Conservation (phyloP, 2,797 vertebrate genomes). For the Prionace glauca region DNA sequence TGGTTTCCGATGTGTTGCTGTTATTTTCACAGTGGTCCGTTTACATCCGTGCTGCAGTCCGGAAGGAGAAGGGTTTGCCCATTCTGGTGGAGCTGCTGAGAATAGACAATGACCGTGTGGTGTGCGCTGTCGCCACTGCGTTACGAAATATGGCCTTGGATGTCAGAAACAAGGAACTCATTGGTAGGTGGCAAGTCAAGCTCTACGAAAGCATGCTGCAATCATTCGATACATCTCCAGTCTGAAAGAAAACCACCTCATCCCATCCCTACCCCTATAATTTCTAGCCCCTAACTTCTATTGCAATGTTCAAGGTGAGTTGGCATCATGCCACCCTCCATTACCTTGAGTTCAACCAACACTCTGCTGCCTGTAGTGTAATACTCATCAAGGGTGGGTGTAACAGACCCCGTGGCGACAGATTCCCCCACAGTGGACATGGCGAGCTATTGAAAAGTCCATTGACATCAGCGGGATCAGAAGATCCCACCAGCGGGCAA, state of each 20-base stretch:
- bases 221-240: not conserved
- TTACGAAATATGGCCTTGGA: constrained; percentile 98
- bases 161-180: constrained; percentile 95
- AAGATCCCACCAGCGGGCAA: no score
- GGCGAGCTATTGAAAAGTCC: no score
- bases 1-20: not conserved
- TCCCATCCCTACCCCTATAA: not conserved
- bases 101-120: constrained; percentile 96
- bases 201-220: not conserved
- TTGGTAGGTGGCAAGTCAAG: constrained; percentile 67
- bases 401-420: no score
- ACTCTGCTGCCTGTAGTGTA: not conserved
- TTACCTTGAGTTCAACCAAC: not conserved
- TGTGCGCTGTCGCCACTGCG: constrained; percentile 92
- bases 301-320: not conserved
- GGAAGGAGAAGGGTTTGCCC: constrained; percentile 93
- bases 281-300: not conserved
- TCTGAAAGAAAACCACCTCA: not conserved
- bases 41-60: constrained; percentile 91
- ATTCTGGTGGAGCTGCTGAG: constrained; percentile 93
- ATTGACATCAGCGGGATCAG: no score
- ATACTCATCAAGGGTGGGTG: not conserved
- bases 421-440: no score
- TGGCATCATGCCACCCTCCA: not conserved
- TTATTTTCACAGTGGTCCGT: constrained; percentile 78